phyloP scores from a whole-genome alignment of 2,797 vertebrate genomes.

The Fistularia commersonii region DNA sequence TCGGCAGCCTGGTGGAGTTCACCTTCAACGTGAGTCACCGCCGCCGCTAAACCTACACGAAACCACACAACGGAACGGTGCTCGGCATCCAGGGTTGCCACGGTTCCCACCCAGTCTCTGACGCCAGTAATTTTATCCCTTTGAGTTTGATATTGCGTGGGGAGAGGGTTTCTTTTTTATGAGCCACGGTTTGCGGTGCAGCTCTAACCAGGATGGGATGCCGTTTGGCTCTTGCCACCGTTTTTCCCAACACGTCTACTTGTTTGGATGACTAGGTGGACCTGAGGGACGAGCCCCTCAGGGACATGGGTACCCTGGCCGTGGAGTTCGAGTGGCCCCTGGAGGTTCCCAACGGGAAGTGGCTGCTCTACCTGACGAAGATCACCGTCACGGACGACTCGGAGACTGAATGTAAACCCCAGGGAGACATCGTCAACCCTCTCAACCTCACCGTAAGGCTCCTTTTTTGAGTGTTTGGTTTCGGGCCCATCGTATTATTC shows the following conservation, averaged over 20 bases:
- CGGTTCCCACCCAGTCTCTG: constrained; percentile 50
- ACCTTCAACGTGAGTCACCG: constrained; percentile 81
- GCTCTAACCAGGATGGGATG: constrained; percentile 37
- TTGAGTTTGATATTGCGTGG: constrained; percentile 46
- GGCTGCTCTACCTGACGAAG: constrained; percentile 93
- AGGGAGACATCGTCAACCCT: constrained; percentile 78
- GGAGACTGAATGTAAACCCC: constrained; percentile 75
- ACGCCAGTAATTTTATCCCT: constrained; percentile 28
- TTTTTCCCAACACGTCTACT: constrained; percentile 8
- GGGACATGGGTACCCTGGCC: constrained; percentile 78
- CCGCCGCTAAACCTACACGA: constrained; percentile 18
- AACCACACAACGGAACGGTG: constrained; percentile 34
- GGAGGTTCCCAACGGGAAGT: constrained; percentile 89
- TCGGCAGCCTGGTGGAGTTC: constrained; percentile 86
- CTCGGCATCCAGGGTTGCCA: constrained; percentile 24
- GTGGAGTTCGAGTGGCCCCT: constrained; percentile 89
- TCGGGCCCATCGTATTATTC: no score
- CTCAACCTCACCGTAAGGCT: constrained; percentile 86
- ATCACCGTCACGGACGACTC: constrained; percentile 71
- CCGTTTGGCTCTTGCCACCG: constrained; percentile 26
- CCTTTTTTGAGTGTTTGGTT: background rate
- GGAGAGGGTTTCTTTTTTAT: constrained; percentile 33
- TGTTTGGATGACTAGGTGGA: constrained; percentile 64
- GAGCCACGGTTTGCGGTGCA: constrained; percentile 49
- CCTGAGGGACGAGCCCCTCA: constrained; percentile 72